Conservation (phyloP, 2,113 vertebrate species). For the Naja naja region DNA sequence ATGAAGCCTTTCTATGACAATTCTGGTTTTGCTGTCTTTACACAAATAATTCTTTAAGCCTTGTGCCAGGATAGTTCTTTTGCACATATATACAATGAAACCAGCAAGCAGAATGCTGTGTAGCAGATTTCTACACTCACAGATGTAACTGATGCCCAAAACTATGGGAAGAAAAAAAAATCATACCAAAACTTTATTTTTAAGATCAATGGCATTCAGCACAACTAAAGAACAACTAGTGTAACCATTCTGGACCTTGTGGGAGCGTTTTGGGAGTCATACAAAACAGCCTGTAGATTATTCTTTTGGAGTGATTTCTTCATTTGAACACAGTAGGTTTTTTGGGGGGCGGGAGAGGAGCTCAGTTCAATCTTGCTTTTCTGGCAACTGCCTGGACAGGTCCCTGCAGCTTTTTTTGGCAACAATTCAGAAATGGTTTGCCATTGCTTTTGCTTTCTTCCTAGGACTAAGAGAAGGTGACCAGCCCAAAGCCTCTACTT, state of each 20-base stretch:
- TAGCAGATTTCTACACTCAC: constrained; percentile 56
- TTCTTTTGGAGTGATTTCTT: constrained; percentile 40
- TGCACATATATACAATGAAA: constrained; percentile 53
- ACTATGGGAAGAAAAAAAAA: constrained; percentile 28
- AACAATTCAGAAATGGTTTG: too few relatives aligned
- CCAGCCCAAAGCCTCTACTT: neutral
- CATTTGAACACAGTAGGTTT: neutral
- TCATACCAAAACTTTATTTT: constrained; percentile 27
- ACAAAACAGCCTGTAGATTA: constrained; percentile 46
- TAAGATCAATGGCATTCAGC: constrained; percentile 47
- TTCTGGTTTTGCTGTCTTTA: constrained; percentile 20
- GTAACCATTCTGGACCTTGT: constrained; percentile 52
- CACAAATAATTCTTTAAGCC: constrained; percentile 46
- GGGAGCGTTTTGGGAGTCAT: constrained; percentile 25
- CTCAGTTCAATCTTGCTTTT: neutral
- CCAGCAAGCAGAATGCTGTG: constrained; percentile 26
- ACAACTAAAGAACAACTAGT: constrained; percentile 37
- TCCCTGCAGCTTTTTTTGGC: neutral
- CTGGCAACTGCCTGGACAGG: neutral
- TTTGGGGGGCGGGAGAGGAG: neutral
- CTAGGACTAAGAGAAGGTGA: neutral
- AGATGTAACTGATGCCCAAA: fast-evolving
- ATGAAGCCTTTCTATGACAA: neutral
- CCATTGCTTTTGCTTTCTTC: too few relatives aligned
- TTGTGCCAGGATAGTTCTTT: constrained; percentile 36